These are phyloP conservation scores for Protaetia brevitarsis DNA, from an alignment of 1,140 invertebrate species.

Conservation along the genomic window DNA sequence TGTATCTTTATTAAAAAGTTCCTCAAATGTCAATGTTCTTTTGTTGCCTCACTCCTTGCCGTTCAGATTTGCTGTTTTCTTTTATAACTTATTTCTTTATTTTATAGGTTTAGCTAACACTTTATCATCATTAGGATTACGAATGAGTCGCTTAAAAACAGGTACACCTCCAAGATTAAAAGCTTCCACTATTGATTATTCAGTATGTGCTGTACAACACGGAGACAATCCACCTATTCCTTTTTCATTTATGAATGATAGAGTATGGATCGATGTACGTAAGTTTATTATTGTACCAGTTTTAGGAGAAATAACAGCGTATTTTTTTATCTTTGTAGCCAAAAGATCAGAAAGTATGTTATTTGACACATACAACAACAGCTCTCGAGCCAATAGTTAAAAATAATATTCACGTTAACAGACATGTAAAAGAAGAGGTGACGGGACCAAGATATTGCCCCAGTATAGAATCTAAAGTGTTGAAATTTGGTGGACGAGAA, in stretches of 20 bases:
- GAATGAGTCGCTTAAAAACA: slow-evolving; percentile 85
- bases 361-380: slow-evolving; percentile 71
- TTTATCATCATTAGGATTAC: slow-evolving; percentile 68
- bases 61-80: neutral
- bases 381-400: slow-evolving; percentile 68
- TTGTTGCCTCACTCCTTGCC: no score
- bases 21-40: no score
- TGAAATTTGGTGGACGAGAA: slow-evolving; percentile 64
- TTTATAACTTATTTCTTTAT: neutral
- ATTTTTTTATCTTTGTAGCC: slow-evolving; percentile 50
- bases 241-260: slow-evolving; percentile 85
- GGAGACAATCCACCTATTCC: slow-evolving; percentile 74
- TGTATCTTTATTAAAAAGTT: no score
- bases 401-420: slow-evolving; percentile 78
- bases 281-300: slow-evolving; percentile 23
- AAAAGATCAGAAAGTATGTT: slow-evolving; percentile 69
- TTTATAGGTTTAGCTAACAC: slow-evolving; percentile 67
- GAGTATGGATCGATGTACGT: slow-evolving; percentile 72
- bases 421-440: slow-evolving; percentile 77
- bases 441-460: slow-evolving; percentile 87
- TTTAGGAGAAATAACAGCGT: slow-evolving; percentile 11
- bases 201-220: slow-evolving; percentile 51
- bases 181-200: slow-evolving; percentile 72
- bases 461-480: slow-evolving; percentile 88
- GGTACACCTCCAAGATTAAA: slow-evolving; percentile 86